Evolutionary conservation across 37 sponge, comb jelly and placozoan species (phyloP), one percentile per base, ranked within the genome.

Genomic region (Haliclona indistincta): DNA sequence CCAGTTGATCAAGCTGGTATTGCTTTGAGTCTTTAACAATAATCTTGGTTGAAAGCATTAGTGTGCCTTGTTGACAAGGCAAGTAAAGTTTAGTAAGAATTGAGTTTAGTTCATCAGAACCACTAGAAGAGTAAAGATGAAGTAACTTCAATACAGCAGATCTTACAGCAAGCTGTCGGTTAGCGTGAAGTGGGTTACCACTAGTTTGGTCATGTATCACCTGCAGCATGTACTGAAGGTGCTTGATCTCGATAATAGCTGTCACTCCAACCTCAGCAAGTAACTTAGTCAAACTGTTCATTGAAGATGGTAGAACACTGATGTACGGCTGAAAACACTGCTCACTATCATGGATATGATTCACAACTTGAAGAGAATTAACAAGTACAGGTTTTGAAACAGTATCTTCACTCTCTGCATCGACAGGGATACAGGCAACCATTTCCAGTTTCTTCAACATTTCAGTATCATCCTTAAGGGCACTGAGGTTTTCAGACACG

Each of bases 341-440:
- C n/a, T n/a, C n/a, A n/a, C n/a, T 26, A 58, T 11, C 7, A 25
- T 7, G 6, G n/a, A 20, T 6, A 8, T 58, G 60, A 7, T n/a
- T 20, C 60, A 58, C 13, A 7, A 58, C 60, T n/a, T 58, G 26
- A 11, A 58, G 22, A 25, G 60, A 6, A 7, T 20, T 58, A 6
- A 58, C 60, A 25, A 58, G 28, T 25, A 58, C 60, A 7, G 51
- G 32, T 29, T 20, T 43, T 41, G 42, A 23, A 1, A 25, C 63
- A 42, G 13, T 36, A 77, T 34, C 26, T 13, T 61, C 52, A 19
- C 56, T 40, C 8, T 54, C 68, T 3, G 30, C 43, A 49, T 32
- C 20, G 10, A 77, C 78, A 35, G 78, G 78, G 7, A 77, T 77
- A 56, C 78, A 77, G 25, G 78, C 23, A 28, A 35, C 30, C 34